A percentile compares a stretch with the other conserved stretches of the same genome.
Evolutionary conservation across 1,140 invertebrate genomes (phyloP).

Genomic region (Anagrus nilaparvatae): DNA sequence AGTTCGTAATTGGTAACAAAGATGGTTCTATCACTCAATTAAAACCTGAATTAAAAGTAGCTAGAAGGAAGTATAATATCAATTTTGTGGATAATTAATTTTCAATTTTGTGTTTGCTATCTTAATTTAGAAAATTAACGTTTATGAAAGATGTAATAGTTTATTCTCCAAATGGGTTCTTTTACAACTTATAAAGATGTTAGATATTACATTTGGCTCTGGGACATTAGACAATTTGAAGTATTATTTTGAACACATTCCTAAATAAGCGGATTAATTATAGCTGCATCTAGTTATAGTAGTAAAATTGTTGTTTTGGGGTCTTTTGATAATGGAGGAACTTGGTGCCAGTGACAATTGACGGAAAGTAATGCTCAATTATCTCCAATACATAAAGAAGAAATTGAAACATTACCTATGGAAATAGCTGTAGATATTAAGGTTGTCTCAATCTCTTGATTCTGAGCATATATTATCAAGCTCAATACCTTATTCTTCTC

Average conservation of each 20-base stretch:
- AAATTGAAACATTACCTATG: constrained; percentile 47
- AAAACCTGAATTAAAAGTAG: constrained; percentile 55
- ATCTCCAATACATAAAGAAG: constrained; percentile 41
- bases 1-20: constrained; percentile 54
- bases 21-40: constrained; percentile 54
- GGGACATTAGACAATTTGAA: constrained; percentile 3
- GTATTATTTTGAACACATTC: constrained; percentile 46
- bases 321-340: constrained; percentile 29
- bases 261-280: constrained; percentile 49
- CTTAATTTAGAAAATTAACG: constrained; percentile 25
- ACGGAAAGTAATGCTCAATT: constrained; percentile 54
- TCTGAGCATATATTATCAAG: constrained; percentile 38
- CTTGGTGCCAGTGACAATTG: constrained; percentile 51
- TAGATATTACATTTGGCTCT: constrained; percentile 35
- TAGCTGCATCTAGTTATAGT: constrained; percentile 48
- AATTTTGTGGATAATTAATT: constrained; percentile 53
- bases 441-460: constrained; percentile 37
- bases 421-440: constrained; percentile 49
- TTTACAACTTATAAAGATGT: constrained; percentile 50
- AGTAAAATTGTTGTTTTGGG: constrained; percentile 47
- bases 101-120: constrained; percentile 52
- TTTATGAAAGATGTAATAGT: constrained; percentile 42
- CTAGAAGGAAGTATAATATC: constrained; percentile 46
- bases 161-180: constrained; percentile 47
- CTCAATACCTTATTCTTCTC: constrained; percentile 44